These are phyloP conservation scores for Macrostomum lignano DNA, from an alignment of 1,140 invertebrate species.

Conservation along the genomic window DNA sequence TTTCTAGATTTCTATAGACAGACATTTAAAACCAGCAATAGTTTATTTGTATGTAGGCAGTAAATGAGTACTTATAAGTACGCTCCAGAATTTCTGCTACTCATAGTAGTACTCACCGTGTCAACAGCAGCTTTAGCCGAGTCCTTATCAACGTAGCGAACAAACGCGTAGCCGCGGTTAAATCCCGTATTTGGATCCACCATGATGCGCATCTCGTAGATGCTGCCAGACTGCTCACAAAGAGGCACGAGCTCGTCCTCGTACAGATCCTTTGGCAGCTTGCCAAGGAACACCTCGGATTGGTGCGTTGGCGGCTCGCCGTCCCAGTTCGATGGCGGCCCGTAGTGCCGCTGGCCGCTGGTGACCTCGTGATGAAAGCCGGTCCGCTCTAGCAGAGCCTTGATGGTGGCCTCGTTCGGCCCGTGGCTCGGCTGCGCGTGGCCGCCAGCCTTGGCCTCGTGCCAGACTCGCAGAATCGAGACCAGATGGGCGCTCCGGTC, in stretches of 20 bases:
- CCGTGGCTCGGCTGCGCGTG: neutral
- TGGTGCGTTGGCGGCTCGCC: neutral
- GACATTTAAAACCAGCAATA: no score
- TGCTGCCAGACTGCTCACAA: constrained; percentile 81
- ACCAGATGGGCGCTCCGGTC: neutral
- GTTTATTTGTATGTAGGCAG: no score
- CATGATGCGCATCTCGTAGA: constrained; percentile 93
- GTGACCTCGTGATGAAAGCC: neutral
- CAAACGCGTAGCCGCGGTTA: constrained; percentile 91
- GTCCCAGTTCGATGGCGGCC: neutral
- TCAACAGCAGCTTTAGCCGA: neutral
- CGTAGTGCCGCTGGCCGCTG: neutral
- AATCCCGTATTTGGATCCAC: constrained; percentile 75
- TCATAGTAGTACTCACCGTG: neutral
- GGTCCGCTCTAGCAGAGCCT: neutral
- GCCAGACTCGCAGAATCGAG: neutral
- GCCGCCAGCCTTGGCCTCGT: neutral
- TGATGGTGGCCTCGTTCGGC: neutral
- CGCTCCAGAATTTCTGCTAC: no score
- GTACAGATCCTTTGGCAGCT: constrained; percentile 94
- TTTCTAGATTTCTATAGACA: no score
- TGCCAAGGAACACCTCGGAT: constrained; percentile 40
- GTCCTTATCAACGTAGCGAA: constrained; percentile 18
- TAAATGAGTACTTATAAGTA: no score
- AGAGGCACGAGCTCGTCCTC: constrained; percentile 89